These are phyloP conservation scores for Nannospalax galili DNA, from an alignment of 2,113 vertebrate genomes.

Conservation along the genomic window DNA sequence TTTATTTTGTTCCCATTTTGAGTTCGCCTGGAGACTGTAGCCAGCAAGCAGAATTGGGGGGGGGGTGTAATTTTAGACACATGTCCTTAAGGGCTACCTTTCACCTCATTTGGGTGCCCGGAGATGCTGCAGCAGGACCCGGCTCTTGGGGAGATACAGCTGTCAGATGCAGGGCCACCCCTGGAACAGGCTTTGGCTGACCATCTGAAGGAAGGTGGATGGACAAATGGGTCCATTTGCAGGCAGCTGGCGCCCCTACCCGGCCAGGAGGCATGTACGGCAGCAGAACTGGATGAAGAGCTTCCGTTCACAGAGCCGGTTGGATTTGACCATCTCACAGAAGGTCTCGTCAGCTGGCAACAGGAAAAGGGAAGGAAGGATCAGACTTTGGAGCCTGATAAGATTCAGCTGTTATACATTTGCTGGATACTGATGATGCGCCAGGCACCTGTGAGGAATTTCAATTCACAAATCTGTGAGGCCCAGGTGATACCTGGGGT, in stretches of 20 bases:
- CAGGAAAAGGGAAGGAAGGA: slow-evolving; percentile 69
- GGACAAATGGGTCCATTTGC: slow-evolving; percentile 72
- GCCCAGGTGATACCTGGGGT: neutral
- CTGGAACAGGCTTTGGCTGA: slow-evolving; percentile 79
- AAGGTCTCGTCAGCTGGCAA: slow-evolving; percentile 92
- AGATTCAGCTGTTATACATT: neutral
- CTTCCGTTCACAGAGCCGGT: slow-evolving; percentile 94
- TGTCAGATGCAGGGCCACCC: slow-evolving; percentile 72
- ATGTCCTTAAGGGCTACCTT: slow-evolving; percentile 42
- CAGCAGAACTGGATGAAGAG: slow-evolving; percentile 96
- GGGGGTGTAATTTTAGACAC: slow-evolving; percentile 54
- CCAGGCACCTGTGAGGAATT: neutral
- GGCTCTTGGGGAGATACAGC: slow-evolving; percentile 77
- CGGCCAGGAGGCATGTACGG: slow-evolving; percentile 92
- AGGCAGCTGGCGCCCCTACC: slow-evolving; percentile 83
- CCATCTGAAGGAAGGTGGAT: slow-evolving; percentile 67
- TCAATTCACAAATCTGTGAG: neutral
- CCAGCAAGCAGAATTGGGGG: slow-evolving; percentile 71
- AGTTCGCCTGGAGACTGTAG: slow-evolving; percentile 69
- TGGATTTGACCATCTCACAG: slow-evolving; percentile 96
- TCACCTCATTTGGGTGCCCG: slow-evolving; percentile 17
- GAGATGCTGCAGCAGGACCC: slow-evolving; percentile 69
- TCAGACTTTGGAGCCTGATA: neutral
- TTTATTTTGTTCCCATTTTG: neutral
- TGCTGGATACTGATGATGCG: neutral